Conservation (phyloP, 2,113 vertebrate species). For the Lipotes vexillifer region DNA sequence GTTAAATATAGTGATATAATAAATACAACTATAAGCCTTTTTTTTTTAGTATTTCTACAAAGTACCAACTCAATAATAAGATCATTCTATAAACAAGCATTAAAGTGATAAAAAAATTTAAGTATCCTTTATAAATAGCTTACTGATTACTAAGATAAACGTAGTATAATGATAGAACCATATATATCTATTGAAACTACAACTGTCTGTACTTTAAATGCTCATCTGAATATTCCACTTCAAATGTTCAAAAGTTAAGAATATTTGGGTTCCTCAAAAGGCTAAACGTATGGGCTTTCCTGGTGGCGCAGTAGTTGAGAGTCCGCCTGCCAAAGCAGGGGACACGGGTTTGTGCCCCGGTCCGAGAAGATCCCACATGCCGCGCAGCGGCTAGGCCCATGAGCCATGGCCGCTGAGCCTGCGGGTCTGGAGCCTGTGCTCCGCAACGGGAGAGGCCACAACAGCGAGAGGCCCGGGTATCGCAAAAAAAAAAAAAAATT, state of each 20-base stretch:
- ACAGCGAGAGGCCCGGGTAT: too few relatives aligned
- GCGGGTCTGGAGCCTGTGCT: too few relatives aligned
- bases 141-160: background rate
- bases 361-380: too few relatives aligned
- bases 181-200: background rate
- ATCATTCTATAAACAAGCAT: background rate
- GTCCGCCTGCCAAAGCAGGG: too few relatives aligned
- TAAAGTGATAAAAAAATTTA: background rate
- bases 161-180: background rate
- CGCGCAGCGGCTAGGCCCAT: too few relatives aligned
- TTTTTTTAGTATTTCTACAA: background rate
- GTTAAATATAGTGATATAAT: background rate
- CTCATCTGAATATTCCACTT: background rate
- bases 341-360: too few relatives aligned
- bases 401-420: too few relatives aligned
- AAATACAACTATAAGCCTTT: background rate
- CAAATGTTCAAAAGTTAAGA: slow-evolving; percentile 14
- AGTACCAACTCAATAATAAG: background rate
- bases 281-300: background rate
- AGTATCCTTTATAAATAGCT: background rate
- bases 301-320: too few relatives aligned
- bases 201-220: background rate
- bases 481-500: too few relatives aligned
- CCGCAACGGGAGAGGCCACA: too few relatives aligned
- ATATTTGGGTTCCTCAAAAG: background rate